Percentiles rank a stretch among this genome's conserved stretches.
Conservation (phyloP, 64 coral and sea anemone genomes). For the Catalaphyllia jardinei region DNA sequence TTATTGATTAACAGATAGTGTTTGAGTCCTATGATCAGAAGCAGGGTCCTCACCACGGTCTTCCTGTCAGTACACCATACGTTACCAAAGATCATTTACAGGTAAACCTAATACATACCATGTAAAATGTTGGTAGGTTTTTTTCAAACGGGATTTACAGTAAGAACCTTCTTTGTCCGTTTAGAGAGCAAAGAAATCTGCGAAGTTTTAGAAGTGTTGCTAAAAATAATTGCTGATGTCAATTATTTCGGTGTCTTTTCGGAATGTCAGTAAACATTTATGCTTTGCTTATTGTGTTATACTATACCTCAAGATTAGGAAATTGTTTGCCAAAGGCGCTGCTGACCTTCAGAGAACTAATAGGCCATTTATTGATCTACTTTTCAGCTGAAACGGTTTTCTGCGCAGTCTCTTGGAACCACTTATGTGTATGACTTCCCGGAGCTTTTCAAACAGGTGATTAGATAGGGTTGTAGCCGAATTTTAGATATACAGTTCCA, state of each 20-base stretch:
- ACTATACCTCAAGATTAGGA: not conserved
- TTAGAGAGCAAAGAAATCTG: too few relatives aligned
- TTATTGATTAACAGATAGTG: constrained; percentile 60
- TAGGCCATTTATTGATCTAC: not conserved
- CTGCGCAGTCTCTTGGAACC: constrained; percentile 88
- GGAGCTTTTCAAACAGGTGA: constrained; percentile 91
- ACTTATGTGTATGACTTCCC: constrained; percentile 98
- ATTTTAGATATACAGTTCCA: too few relatives aligned
- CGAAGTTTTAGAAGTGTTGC: too few relatives aligned
- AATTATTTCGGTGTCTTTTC: too few relatives aligned
- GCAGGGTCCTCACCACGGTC: constrained; percentile 82
- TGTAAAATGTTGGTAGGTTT: not conserved
- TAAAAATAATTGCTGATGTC: too few relatives aligned
- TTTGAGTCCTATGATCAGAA: constrained; percentile 92
- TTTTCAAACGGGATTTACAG: too few relatives aligned
- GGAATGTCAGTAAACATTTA: too few relatives aligned
- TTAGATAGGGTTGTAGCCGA: not conserved
- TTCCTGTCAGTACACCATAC: constrained; percentile 82
- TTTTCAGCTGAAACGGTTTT: constrained; percentile 90
- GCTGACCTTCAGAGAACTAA: not conserved
- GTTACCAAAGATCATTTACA: constrained; percentile 96
- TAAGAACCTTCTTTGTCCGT: too few relatives aligned
- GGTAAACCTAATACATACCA: constrained; percentile 17
- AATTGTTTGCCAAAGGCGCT: not conserved
- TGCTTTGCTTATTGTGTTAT: too few relatives aligned